A percentile compares a stretch with the other conserved stretches of the same genome.
Evolutionary conservation across 2,797 vertebrate species (phyloP).

Genomic region (Rhynchotus rufescens): DNA sequence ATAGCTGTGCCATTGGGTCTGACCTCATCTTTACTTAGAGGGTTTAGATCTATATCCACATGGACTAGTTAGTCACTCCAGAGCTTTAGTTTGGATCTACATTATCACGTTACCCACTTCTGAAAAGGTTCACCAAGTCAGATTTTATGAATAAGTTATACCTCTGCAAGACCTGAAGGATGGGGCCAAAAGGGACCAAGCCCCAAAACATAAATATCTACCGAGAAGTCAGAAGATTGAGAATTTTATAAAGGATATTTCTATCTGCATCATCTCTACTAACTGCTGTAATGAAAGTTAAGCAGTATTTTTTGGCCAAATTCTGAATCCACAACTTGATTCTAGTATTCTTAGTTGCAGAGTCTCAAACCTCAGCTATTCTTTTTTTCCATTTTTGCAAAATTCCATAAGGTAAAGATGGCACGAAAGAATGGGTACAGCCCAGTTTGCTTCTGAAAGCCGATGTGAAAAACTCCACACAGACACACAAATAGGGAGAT

Average conservation of each 20-base stretch:
- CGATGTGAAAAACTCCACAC: constrained; percentile 22
- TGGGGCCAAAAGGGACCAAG: background rate
- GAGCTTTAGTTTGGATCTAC: background rate
- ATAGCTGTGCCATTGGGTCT: too few relatives aligned
- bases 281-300: background rate
- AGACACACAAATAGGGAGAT: background rate
- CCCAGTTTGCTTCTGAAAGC: background rate
- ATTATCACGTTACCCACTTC: background rate
- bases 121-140: background rate
- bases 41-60: background rate
- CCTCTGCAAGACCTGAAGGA: background rate
- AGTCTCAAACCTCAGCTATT: background rate
- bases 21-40: background rate
- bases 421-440: constrained; percentile 2
- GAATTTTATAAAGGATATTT: background rate
- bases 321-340: background rate
- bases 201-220: background rate
- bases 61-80: background rate
- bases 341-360: background rate
- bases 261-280: background rate
- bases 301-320: background rate
- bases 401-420: constrained; percentile 1
- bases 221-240: background rate
- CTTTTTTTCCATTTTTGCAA: background rate
- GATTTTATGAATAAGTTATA: background rate